Conservation (phyloP, 1,140 invertebrate species). For the Drosophila micromelanica region DNA sequence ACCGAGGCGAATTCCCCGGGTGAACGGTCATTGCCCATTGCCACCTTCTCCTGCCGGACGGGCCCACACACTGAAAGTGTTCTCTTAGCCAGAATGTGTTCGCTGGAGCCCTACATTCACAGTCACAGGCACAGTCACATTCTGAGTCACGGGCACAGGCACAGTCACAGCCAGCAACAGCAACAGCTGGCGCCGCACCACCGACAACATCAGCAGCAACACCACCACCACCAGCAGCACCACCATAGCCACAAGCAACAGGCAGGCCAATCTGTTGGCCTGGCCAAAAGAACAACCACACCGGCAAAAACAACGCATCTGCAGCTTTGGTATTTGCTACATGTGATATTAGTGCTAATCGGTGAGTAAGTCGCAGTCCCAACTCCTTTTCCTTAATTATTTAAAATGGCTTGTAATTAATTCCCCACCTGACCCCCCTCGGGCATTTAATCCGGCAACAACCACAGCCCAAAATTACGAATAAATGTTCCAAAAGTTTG, state of each 20-base stretch:
- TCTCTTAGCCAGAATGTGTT: conserved; percentile 59
- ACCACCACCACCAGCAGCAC: conserved; percentile 56
- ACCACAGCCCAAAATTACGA: conserved; percentile 2
- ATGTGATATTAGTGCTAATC: conserved; percentile 84
- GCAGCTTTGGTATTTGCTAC: conserved; percentile 78
- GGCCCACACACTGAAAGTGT: conserved; percentile 45
- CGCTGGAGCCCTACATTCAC: conserved; percentile 48
- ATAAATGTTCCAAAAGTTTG: conserved; percentile 26
- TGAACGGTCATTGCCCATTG: not conserved
- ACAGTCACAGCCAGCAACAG: conserved; percentile 45
- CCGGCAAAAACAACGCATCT: conserved; percentile 49
- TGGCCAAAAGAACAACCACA: conserved; percentile 39
- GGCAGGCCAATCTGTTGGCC: conserved; percentile 28
- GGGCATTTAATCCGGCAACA: not conserved
- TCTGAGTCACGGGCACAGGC: not conserved
- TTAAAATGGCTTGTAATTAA: conserved; percentile 68
- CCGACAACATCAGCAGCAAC: conserved; percentile 52
- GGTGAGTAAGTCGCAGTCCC: conserved; percentile 51
- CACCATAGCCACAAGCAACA: conserved; percentile 49
- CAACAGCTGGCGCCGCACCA: conserved; percentile 59
- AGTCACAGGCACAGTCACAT: conserved; percentile 9
- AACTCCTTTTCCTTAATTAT: conserved; percentile 36
- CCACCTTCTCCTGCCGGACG: not conserved
- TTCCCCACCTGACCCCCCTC: conserved; percentile 8
- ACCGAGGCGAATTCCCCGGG: conserved; percentile 7